phyloP scores from a whole-genome alignment of 1,140 invertebrate species.

The Danaus plexippus region DNA sequence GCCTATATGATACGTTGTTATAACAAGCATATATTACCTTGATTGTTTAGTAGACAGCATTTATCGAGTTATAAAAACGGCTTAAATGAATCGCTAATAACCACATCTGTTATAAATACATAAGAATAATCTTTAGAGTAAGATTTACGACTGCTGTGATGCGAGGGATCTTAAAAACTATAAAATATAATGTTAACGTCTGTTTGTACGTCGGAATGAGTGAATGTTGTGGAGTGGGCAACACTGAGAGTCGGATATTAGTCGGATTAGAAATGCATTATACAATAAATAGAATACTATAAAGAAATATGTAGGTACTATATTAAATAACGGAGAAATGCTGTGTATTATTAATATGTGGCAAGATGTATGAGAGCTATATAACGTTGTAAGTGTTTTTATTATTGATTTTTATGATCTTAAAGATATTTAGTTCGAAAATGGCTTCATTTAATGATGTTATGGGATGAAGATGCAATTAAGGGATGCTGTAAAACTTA shows the following conservation, averaged over 20 bases:
- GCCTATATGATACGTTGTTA: no score
- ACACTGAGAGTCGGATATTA: not conserved
- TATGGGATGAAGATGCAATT: no score
- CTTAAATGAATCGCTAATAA: no score
- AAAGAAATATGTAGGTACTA: not conserved
- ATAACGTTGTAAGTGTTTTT: constrained; percentile 4
- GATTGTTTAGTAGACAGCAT: no score
- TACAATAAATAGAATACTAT: not conserved
- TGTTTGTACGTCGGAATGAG: constrained; percentile 8
- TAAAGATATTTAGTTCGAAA: not conserved
- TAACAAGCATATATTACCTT: no score
- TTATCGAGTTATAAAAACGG: no score
- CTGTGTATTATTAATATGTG: constrained; percentile 6
- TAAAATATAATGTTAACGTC: constrained; percentile 14
- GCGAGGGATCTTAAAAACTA: constrained; percentile 11
- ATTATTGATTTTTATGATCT: not conserved
- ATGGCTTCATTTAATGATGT: no score
- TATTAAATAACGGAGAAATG: not conserved
- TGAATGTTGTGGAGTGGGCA: not conserved
- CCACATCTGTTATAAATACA: no score
- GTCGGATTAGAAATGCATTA: constrained; percentile 7
- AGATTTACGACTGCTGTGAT: no score
- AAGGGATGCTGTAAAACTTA: no score
- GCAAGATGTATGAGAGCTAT: constrained; percentile 1
- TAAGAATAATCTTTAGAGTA: no score